Base-by-base conservation (phyloP, 2,888 invertebrate species). In the Diaprepes abbreviatus region DNA sequence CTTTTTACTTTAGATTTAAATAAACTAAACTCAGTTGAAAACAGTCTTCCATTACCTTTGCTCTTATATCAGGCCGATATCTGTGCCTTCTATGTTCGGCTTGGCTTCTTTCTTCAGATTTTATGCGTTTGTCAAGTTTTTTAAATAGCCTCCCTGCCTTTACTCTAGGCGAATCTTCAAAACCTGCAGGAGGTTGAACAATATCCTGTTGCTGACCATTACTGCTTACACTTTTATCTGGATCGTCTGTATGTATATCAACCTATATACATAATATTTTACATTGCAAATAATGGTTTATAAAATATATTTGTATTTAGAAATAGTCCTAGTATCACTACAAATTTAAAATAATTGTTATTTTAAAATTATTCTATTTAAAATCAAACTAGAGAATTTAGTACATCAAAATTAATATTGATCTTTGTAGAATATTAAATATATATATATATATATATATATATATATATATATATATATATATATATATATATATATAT, bases 121-220 rank as follows among this genome's bases (percentile, higher is more conserved):
- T 65, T 87, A 78, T 74, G 74, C 93, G 86, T 78, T 93, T 92
- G 76, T 93, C 93, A 79, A 92, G 86, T 82, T 93, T 93, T 82
- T 93, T 93, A 81, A 93, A 93, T 21, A 93, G 83, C 1, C 92
- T 85, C 7, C 88, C 89, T 83, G 54, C 81, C 73, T 75, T 85
- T 79, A 63, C 48, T 54, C 74, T 76, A 5, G 95, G 95, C 0
- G 94, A 94, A 82, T 95, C 95, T 5, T 93, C 95, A 81, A 95
- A 95, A 43, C 94, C 94, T 12, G 93, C 94, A 1, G 95, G 95
- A 0, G 95, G 95, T 79, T 94, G 93, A 1, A 95, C 94, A 75
- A 95, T 94, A 78, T 93, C 92, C 72, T 78, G 54, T 58, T 72
- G 72, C 71, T 79, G 76, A 70, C 78, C 73, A 19, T 73, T 72